A percentile compares a stretch with the other conserved stretches of the same genome.
Conservation (phyloP, 2,888 invertebrate genomes). For the Eupithecia exiguata region DNA sequence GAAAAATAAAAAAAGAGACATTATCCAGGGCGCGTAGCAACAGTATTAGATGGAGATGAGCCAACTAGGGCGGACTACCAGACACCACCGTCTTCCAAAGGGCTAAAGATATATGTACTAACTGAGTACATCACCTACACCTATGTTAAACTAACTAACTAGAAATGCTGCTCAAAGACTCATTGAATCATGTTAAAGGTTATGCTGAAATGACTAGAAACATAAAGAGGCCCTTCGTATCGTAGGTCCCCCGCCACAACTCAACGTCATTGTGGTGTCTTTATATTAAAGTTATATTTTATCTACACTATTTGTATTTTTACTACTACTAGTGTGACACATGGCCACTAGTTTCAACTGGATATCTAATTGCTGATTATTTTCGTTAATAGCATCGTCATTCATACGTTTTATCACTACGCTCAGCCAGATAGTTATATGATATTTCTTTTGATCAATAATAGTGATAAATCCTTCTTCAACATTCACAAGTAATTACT, state of each 20-base stretch:
- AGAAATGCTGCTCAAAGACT: neutral
- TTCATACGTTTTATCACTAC: neutral
- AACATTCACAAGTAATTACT: neutral
- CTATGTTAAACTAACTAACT: neutral
- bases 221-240: neutral
- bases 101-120: conserved; percentile 13
- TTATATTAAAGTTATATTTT: neutral
- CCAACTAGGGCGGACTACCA: conserved; percentile 58
- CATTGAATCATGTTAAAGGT: neutral
- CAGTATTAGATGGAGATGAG: conserved; percentile 54
- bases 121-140: neutral
- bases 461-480: neutral
- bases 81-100: conserved; percentile 39
- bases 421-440: neutral
- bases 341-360: conserved; percentile 2
- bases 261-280: neutral
- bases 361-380: conserved; percentile 1
- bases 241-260: neutral
- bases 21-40: conserved; percentile 42
- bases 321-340: neutral
- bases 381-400: neutral
- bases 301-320: neutral
- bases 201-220: neutral
- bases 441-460: neutral
- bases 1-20: conserved; percentile 6